These are phyloP conservation scores for Notoglanidium macrostoma DNA, from an alignment of 2,797 vertebrate species.

Conservation along the genomic window DNA sequence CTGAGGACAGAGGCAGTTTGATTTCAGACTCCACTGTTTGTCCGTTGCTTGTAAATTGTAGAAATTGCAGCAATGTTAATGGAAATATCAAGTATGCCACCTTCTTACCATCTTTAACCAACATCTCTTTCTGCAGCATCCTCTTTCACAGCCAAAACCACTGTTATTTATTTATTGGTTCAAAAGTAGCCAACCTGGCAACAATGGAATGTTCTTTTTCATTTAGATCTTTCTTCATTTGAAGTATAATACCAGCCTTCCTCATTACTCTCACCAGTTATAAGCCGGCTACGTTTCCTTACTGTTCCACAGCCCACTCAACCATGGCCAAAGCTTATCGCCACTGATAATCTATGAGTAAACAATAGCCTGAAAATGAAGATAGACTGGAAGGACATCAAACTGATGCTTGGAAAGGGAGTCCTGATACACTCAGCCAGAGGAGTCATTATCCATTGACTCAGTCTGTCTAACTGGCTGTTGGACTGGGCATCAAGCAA, in stretches of 20 bases:
- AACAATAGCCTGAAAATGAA: conserved; percentile 9
- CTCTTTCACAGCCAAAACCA: not conserved
- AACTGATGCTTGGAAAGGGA: not conserved
- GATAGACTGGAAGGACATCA: not conserved
- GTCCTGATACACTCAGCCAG: not conserved
- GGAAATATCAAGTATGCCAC: not conserved
- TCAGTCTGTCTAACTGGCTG: not conserved
- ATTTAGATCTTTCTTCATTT: not conserved
- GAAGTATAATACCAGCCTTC: not conserved
- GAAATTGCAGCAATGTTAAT: not conserved
- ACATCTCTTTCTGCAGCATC: not conserved
- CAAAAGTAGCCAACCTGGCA: not conserved
- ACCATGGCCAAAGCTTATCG: not conserved
- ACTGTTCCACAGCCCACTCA: not conserved
- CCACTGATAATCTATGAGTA: conserved; percentile 4
- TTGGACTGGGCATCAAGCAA: not conserved
- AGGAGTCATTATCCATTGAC: not conserved
- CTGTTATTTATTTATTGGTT: not conserved
- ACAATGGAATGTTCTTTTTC: not conserved
- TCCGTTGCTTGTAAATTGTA: not conserved
- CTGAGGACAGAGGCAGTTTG: not conserved
- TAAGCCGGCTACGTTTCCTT: not conserved
- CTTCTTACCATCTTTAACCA: not conserved
- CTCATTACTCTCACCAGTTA: not conserved
- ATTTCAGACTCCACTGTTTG: not conserved